Percentiles rank a stretch among this genome's conserved stretches.
Evolutionary conservation across 2,797 vertebrate genomes (phyloP).

Genomic region (Hoplostethus atlanticus): DNA sequence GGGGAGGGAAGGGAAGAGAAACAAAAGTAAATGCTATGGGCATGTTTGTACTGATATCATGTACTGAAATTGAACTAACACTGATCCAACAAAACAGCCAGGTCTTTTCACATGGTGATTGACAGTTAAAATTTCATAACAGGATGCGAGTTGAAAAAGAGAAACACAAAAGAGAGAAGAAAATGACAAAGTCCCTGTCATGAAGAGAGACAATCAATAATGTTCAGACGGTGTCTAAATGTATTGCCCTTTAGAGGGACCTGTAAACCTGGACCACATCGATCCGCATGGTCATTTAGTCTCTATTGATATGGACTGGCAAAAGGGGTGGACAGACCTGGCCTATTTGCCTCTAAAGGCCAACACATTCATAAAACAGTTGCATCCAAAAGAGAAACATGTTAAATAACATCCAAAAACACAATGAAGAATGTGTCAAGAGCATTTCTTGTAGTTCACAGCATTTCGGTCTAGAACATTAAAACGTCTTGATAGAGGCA

Average conservation of each 20-base stretch:
- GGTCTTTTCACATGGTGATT: neutral
- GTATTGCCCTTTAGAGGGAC: slow-evolving; percentile 52
- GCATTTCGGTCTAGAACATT: neutral
- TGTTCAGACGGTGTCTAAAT: slow-evolving; percentile 1
- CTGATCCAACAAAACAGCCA: neutral
- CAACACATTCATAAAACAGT: slow-evolving; percentile 1
- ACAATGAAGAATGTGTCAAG: neutral
- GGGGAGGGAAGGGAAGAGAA: slow-evolving; percentile 37
- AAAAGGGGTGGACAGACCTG: neutral
- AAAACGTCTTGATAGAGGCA: accelerated
- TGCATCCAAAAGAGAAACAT: neutral
- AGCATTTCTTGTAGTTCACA: neutral
- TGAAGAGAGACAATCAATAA: slow-evolving; percentile 26
- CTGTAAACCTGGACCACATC: slow-evolving; percentile 25
- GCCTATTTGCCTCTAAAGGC: slow-evolving; percentile 35
- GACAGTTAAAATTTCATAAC: neutral
- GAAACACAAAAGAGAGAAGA: neutral
- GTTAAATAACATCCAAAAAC: neutral
- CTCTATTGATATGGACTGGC: slow-evolving; percentile 1
- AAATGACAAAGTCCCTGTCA: slow-evolving; percentile 13
- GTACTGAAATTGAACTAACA: slow-evolving; percentile 12
- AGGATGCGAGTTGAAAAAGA: neutral
- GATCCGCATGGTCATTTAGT: slow-evolving; percentile 11
- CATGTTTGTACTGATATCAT: neutral
- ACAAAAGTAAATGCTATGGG: slow-evolving; percentile 36